Base-by-base conservation (phyloP, 2,888 invertebrate species). In the Dusona sp. region DNA sequence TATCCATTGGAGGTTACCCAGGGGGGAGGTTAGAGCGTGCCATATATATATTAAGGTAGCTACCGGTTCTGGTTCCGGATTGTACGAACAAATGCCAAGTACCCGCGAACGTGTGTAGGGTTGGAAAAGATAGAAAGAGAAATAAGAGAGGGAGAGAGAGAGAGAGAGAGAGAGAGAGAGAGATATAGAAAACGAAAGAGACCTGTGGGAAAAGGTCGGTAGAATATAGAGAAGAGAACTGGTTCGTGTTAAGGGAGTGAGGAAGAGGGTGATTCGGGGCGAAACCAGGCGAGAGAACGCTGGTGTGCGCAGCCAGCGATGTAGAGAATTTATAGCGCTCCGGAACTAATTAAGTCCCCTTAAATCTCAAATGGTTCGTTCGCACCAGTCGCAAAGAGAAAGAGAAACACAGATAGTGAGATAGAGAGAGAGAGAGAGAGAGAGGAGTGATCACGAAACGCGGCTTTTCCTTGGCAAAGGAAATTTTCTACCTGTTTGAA, bases 21-120 rank as follows among this genome's bases (percentile, higher is more conserved):
- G 68, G 72, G 78, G 65, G 64, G 42, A 45, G 48, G 67, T 68
- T 73, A 51, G 54, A 51, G 25, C 72, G 81, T 75, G 54, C 25
- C 16, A 22, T 64, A 72, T 42, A 48, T 74, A 29, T 48, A 75
- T 45, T 25, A 64, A 45, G 54, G 54, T 51, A 22, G 80, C 33
- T 70, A 70, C 74, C 61, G 70, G 68, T 64, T 65, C 79, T 70
- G 86, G 68, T 88, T 84, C 83, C 74, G 86, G 88, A 88, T 89
- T 87, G 89, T 88, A 87, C 87, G 87, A 89, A 91, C 73, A 82
- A 89, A 88, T 86, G 88, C 88, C 90, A 89, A 90, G 89, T 89
- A 90, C 89, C 87, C 85, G 84, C 80, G 81, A 83, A 86, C 86
- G 88, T 88, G 85, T 87, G 89, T 85, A 85, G 82, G 84, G 83